These are phyloP conservation scores for Argyresthia albistria DNA, from an alignment of 2,888 invertebrate species.

Conservation along the genomic window DNA sequence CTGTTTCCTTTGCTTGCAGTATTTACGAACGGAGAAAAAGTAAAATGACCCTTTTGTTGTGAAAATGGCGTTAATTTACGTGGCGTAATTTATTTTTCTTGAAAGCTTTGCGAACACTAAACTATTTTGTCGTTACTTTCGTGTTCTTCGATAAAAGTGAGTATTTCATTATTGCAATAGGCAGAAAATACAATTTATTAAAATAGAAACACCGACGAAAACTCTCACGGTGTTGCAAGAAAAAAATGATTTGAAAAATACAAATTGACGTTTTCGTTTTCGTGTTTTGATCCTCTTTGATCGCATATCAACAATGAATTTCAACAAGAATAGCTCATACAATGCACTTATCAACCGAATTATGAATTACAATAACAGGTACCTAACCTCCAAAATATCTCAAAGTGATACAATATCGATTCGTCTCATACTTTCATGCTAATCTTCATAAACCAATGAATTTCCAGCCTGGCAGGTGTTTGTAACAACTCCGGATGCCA, in stretches of 20 bases:
- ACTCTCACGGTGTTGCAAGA: constrained; percentile 52
- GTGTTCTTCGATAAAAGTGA: constrained; percentile 29
- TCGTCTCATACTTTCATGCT: no score
- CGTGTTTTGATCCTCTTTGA: neutral
- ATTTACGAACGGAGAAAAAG: neutral
- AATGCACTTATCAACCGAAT: no score
- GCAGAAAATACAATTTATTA: constrained; percentile 34
- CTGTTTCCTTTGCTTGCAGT: neutral
- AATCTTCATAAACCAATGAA: no score
- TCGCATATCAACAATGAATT: no score
- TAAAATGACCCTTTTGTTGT: neutral
- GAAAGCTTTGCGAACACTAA: neutral
- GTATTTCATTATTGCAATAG: constrained; percentile 59
- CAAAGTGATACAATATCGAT: no score
- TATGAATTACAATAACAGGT: no score
- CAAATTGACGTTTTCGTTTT: neutral
- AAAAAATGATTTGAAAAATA: constrained; percentile 9
- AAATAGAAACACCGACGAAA: constrained; percentile 52
- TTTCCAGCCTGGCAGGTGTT: no score
- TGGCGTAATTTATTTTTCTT: constrained; percentile 11
- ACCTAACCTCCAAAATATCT: no score
- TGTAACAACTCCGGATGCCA: no score
- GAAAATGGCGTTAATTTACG: neutral
- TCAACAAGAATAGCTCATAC: no score
- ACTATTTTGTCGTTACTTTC: neutral